Evolutionary conservation across 1,140 invertebrate species (phyloP), one percentile per base, ranked within the genome.

Genomic region (Heliothis subflexa): DNA sequence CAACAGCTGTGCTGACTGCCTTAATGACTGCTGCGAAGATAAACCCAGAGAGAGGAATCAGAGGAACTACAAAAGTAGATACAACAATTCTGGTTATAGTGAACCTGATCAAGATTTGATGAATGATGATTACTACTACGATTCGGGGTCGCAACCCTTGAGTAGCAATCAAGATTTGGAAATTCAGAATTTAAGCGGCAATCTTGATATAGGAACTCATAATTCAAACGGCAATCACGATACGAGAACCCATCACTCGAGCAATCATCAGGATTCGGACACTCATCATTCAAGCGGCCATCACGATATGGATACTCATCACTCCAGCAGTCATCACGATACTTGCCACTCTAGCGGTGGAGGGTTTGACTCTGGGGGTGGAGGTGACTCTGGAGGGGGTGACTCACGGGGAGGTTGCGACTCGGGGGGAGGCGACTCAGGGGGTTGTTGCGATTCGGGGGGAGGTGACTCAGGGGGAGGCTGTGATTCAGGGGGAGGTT

Each of bases 1-100:
- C 21, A 59, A 81, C 0, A 57, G 70, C 14, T 83, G 79, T 52
- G 78, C 76, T 21, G 40, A 64, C 77, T 79, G 52, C 59, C 49
- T 40, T 33, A 21, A 54, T 57, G 75, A 73, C 47, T 79, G 68
- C 47, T 75, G 61, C 4, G 52, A 71, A 16, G 72, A 77, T 10
- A 77, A 77, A 77, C 74, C 74, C 13, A 55, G 49, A 9, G 33
- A 77, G 9, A 55, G 33, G 33, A 76, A 45, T 10, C 57, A 47
- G 2, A 55, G 59, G 13, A 45, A 18, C 16, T 72, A 72, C 33
- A 68, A 47, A 28, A 76, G 25, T n/a, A 64, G 59, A 40, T 66
- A 68, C n/a, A 33, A 16, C 2, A 55, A 68, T 16, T 16, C 49
- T 49, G 64, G 45, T 28, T 14, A 25, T 28, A 49, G 12, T 16